Conservation (phyloP, 2,113 vertebrate genomes). For the Aviceda subcristata region DNA sequence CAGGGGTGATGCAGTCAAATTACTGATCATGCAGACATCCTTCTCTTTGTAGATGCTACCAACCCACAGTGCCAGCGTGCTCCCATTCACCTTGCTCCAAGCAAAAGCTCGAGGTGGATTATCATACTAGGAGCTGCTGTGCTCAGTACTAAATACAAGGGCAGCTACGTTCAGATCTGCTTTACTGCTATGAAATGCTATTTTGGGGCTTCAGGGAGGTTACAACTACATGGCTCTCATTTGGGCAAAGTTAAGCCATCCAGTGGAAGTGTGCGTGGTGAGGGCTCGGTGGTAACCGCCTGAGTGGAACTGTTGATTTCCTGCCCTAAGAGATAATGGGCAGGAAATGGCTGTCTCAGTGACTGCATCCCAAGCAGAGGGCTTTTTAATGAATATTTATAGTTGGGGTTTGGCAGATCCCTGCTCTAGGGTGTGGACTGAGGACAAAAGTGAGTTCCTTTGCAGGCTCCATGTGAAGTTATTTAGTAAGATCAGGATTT, state of each 20-base stretch:
- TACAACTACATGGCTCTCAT: background rate
- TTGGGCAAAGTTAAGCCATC: background rate
- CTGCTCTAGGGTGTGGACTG: constrained; percentile 7
- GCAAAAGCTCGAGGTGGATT: background rate
- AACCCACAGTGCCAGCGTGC: background rate
- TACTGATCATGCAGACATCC: background rate
- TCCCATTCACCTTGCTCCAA: background rate
- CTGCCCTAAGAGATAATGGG: constrained; percentile 52
- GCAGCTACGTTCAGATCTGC: background rate
- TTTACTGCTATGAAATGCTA: background rate
- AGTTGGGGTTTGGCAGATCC: constrained; percentile 48
- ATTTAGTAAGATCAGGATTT: constrained; percentile 12
- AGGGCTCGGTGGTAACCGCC: background rate
- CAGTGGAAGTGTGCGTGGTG: background rate
- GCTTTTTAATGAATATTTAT: constrained; percentile 66
- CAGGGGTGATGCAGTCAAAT: background rate
- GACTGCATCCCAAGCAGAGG: constrained; percentile 47
- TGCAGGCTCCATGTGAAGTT: constrained; percentile 29
- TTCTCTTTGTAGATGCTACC: background rate
- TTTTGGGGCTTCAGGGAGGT: background rate
- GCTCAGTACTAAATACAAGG: background rate
- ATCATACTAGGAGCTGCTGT: background rate
- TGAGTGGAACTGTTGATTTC: constrained; percentile 53
- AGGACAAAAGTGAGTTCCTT: constrained; percentile 49
- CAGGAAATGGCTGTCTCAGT: constrained; percentile 58